Evolutionary conservation across 2,113 vertebrate genomes (phyloP), one percentile per base, ranked within the genome.

Genomic region (Orientallactaga bullata): DNA sequence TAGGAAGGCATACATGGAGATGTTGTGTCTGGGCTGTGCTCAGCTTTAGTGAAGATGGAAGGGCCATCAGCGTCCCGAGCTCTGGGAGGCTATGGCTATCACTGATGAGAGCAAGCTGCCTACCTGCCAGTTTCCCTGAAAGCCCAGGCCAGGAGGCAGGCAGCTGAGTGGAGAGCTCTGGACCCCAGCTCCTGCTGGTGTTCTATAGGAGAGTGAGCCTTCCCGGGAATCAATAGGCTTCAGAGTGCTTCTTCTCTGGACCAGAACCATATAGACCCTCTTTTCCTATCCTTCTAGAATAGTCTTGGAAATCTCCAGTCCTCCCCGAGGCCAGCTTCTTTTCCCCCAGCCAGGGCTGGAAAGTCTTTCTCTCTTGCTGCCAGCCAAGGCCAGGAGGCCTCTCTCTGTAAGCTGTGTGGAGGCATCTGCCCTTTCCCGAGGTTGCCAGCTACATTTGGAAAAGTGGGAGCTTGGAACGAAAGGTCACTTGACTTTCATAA

Each of bases 401-500:
- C 21, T 55, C 60, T 51, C 21, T 55, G 55, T 21, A 4, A 3
- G 63, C 81, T 2, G 32, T 11, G 35, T 0, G 8, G 18, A 85
- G 82, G 78, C 30, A 42, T 69, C 90, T 30, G 3, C 0, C 73
- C 92, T 72, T 80, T 60, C 68, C 0, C 35, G 63, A 96, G 93
- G 79, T 96, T 24, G 23, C 76, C 90, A 58, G 32, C 5, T 1
- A 12, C 12, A 90, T 68, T 76, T 95, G 92, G 51, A 91, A 95
- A 85, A 74, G 51, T 73, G 79, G 89, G 84, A 96, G 71, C 55
- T 93, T 80, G 72, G 88, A 58, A 97, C 20, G 16, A 86, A 94
- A 63, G 89, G 20, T 26, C 90, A 60, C 76, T 96, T 94, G 96
- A 73, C 74, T 96, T 97, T 97, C 97, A 92, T 94, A 90, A 96